Percentiles rank a stretch among this genome's conserved stretches.
Conservation (phyloP, 2,888 invertebrate species). For the Diaprepes abbreviatus region DNA sequence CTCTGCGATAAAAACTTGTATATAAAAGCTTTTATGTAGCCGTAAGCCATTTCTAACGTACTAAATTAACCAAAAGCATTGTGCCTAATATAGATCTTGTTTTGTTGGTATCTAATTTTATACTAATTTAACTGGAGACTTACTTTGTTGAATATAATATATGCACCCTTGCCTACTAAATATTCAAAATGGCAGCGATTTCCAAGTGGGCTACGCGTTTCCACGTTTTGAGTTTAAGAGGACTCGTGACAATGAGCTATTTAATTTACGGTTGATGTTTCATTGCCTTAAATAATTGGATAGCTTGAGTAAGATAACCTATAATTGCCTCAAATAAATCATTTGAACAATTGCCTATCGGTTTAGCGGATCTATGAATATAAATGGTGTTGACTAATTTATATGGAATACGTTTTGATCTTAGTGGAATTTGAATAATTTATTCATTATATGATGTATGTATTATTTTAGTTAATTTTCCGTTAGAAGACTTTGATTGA, state of each 20-base stretch:
- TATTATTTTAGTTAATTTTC: too few relatives aligned
- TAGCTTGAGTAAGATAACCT: constrained; percentile 35
- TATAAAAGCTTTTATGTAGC: too few relatives aligned
- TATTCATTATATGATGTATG: too few relatives aligned
- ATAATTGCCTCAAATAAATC: constrained; percentile 35
- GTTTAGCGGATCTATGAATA: constrained; percentile 1
- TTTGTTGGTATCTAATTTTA: constrained; percentile 36
- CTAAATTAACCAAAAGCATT: not conserved
- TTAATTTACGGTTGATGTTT: constrained; percentile 35
- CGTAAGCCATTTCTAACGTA: too few relatives aligned
- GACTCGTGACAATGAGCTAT: constrained; percentile 24
- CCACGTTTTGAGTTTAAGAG: constrained; percentile 21
- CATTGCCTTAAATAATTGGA: constrained; percentile 43
- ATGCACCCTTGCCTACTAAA: constrained; percentile 42
- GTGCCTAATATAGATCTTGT: not conserved
- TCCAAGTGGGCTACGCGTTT: constrained; percentile 43
- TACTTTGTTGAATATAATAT: constrained; percentile 39
- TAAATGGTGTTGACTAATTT: constrained; percentile 3
- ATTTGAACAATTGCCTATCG: constrained; percentile 15
- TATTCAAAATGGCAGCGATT: constrained; percentile 47
- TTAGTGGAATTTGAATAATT: not conserved
- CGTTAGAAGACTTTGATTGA: too few relatives aligned
- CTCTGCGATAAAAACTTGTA: too few relatives aligned
- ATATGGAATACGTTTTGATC: not conserved
- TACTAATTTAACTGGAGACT: constrained; percentile 35